Conservation (phyloP, 2,797 vertebrate species). For the Anomalospiza imberbis region DNA sequence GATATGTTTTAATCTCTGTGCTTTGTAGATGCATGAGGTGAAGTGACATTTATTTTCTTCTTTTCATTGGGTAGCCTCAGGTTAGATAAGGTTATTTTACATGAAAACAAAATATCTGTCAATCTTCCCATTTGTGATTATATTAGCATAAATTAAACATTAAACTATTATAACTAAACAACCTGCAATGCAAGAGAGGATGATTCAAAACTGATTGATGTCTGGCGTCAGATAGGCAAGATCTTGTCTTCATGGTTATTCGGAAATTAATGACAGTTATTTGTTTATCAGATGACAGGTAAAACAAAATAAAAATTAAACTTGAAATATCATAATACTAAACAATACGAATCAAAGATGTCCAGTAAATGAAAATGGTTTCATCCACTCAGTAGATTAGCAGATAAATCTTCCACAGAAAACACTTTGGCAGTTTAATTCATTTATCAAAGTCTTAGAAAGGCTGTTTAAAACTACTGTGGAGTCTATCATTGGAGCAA, state of each 20-base stretch:
- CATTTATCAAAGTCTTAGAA: neutral
- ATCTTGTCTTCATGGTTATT: constrained; percentile 4
- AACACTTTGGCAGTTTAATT: neutral
- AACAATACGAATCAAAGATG: neutral
- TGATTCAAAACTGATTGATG: constrained; percentile 1
- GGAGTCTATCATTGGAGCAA: neutral
- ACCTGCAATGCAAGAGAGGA: neutral
- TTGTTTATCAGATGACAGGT: neutral
- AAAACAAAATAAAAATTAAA: neutral
- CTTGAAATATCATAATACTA: neutral
- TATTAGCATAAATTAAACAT: constrained; percentile 32
- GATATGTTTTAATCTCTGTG: neutral
- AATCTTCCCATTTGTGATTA: neutral
- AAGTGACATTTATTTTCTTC: neutral
- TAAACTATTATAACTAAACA: neutral
- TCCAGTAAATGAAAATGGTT: neutral
- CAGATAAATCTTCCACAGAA: neutral
- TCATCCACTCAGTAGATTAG: neutral
- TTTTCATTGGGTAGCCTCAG: neutral
- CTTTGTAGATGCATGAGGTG: neutral
- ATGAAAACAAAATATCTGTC: neutral
- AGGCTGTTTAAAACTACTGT: neutral
- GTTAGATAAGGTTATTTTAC: neutral
- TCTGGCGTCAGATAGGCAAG: neutral
- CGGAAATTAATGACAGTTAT: neutral